Conservation (phyloP, 1,140 invertebrate species). For the Leptinotarsa undecemlineata region DNA sequence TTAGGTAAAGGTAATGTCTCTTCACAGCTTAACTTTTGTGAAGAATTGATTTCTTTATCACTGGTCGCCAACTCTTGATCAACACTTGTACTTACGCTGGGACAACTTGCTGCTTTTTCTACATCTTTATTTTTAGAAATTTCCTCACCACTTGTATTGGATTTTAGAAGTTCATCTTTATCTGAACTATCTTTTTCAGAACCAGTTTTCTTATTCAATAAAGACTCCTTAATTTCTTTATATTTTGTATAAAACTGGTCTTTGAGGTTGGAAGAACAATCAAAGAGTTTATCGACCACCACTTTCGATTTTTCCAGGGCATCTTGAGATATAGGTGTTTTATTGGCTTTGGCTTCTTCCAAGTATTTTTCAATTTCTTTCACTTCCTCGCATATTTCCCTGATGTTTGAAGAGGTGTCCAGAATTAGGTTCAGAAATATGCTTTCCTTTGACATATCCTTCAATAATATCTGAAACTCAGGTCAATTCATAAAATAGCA, state of each 20-base stretch:
- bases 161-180: neutral
- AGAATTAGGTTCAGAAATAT: constrained; percentile 21
- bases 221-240: neutral
- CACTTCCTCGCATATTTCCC: constrained; percentile 10
- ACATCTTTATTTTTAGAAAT: too few relatives aligned
- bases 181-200: neutral
- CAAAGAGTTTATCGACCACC: constrained; percentile 18
- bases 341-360: neutral
- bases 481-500: too few relatives aligned
- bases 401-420: constrained; percentile 25
- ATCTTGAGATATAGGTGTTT: neutral
- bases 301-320: constrained; percentile 23
- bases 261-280: constrained; percentile 18
- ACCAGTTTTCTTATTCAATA: too few relatives aligned
- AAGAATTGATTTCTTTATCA: too few relatives aligned
- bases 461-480: constrained; percentile 12
- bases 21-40: too few relatives aligned
- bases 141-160: too few relatives aligned
- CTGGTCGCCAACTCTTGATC: too few relatives aligned
- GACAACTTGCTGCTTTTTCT: too few relatives aligned
- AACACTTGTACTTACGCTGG: too few relatives aligned
- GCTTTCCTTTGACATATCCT: constrained; percentile 18
- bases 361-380: constrained; percentile 25
- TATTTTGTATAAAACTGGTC: constrained; percentile 24
- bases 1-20: neutral